Base-by-base conservation (phyloP, 1,140 invertebrate species). In the Heliconius hermathena region DNA sequence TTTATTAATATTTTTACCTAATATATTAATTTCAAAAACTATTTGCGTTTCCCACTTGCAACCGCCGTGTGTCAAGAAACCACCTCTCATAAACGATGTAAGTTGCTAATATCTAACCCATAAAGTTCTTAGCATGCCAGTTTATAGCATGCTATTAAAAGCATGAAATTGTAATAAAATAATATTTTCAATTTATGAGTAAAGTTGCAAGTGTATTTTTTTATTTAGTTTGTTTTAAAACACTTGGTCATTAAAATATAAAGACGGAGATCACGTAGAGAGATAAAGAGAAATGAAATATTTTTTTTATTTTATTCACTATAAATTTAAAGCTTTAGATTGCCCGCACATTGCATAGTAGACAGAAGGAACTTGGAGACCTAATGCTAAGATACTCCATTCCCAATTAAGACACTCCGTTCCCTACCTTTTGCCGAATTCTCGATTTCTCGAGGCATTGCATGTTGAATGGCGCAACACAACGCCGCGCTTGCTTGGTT, bases 91-190 rank as follows among this genome's bases (percentile, higher is more conserved):
- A 41, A 26, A 54, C 57, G 74, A 46, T 60, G 71, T 73, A 33
- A 78, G 13, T 75, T 20, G 38, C 71, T 74, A 79, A 74, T 75
- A 71, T 52, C 73, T 76, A 75, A 66, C 41, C 26, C 66, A 38
- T 78, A 79, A 79, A 71, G 29, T 54, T 54, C 36, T 79, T 41
- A 75, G 75, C 73, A 26, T 26, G 13, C 22, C 6, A 60, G 18
- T 74, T 79, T 79, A 79, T 74, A 29, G 60, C 60, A 3, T 18
- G 9, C 26, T 60, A 73, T 78, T 74, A 74, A 79, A 66, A 75
- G 60, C 73, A 71, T 75, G 73, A 75, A 74, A 71, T 71, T 74
- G 66, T 66, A 74, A 74, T 79, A 54, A 74, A 74, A 78, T 49
- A 26, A 73, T 73, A 66, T 66, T 66, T 22, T 29, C 60, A 66